phyloP scores from a whole-genome alignment of 2,888 invertebrate species.

The Eutolmus rufibarbis region DNA sequence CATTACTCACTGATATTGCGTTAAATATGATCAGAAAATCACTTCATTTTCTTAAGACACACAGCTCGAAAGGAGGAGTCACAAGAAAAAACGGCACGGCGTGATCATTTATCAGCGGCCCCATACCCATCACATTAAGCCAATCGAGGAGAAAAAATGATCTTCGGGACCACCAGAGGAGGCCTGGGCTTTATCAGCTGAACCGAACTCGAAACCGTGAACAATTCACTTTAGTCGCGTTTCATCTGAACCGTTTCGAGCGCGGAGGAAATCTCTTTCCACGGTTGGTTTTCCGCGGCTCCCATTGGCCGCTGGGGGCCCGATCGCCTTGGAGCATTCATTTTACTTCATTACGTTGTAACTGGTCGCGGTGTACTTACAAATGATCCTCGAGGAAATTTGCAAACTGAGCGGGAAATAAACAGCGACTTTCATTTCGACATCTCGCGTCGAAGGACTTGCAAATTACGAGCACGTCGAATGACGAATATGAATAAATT shows the following conservation, averaged over 20 bases:
- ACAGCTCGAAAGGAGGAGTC: conserved; percentile 41
- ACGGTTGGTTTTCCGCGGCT: not conserved
- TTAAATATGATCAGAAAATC: conserved; percentile 45
- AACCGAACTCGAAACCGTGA: conserved; percentile 34
- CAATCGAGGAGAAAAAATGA: conserved; percentile 43
- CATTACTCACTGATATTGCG: conserved; percentile 40
- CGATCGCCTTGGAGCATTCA: not conserved
- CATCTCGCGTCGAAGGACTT: not conserved
- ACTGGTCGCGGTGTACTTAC: not conserved
- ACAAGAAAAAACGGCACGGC: conserved; percentile 21
- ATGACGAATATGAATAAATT: not conserved
- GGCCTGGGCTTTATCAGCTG: not conserved
- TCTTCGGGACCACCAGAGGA: conserved; percentile 33
- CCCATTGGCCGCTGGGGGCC: not conserved
- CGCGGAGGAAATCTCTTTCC: conserved; percentile 36
- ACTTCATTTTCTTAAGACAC: conserved; percentile 39
- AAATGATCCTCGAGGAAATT: not conserved
- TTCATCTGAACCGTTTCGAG: conserved; percentile 39
- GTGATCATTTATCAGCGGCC: conserved; percentile 44
- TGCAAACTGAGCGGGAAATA: not conserved
- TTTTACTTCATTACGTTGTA: not conserved
- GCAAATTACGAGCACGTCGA: not conserved
- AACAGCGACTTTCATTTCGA: not conserved
- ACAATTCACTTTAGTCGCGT: conserved; percentile 44
- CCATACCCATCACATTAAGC: conserved; percentile 43